These are phyloP conservation scores for Crematogaster levior DNA, from an alignment of 2,888 invertebrate species.

Conservation along the genomic window DNA sequence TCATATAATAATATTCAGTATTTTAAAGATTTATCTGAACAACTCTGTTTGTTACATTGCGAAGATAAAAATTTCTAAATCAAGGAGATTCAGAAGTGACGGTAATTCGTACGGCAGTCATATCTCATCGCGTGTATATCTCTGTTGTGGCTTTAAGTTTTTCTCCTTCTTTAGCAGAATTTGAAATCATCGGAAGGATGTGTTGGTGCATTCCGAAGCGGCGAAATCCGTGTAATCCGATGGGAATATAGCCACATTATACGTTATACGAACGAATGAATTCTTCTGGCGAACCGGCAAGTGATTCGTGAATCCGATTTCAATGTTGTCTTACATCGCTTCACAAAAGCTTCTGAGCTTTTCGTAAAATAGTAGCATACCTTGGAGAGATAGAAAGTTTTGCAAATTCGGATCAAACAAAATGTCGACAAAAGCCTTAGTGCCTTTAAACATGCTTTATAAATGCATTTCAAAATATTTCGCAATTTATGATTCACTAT, in stretches of 20 bases:
- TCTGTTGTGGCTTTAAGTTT: slow-evolving; percentile 12
- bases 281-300: slow-evolving; percentile 26
- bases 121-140: background rate
- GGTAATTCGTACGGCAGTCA: background rate
- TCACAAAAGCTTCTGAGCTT: background rate
- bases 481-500: background rate
- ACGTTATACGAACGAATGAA: slow-evolving; percentile 49
- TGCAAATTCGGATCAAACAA: background rate
- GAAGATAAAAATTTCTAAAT: background rate
- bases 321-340: slow-evolving; percentile 14
- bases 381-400: background rate
- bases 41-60: background rate
- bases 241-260: slow-evolving; percentile 42
- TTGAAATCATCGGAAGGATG: slow-evolving; percentile 24
- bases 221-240: slow-evolving; percentile 42
- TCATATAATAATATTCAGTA: background rate
- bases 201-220: slow-evolving; percentile 19
- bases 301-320: slow-evolving; percentile 47
- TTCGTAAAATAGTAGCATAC: background rate
- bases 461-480: slow-evolving; percentile 24
- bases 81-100: background rate
- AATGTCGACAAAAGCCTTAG: background rate
- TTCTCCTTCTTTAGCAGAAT: background rate
- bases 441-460: background rate
- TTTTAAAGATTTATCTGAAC: background rate